Evolutionary conservation across 2,888 invertebrate species (phyloP).

Genomic region (Kryphioiulus occultus): DNA sequence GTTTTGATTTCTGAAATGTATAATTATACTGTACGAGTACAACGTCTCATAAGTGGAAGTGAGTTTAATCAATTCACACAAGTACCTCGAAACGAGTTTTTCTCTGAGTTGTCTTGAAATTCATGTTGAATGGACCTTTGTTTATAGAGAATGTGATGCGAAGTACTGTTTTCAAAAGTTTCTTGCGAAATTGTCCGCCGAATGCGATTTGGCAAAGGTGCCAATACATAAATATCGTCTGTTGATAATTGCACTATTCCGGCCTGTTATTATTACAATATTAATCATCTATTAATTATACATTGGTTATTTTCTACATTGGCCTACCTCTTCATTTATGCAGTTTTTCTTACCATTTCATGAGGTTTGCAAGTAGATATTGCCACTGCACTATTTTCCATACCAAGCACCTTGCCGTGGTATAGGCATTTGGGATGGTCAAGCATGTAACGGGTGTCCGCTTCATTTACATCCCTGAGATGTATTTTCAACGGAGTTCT

Average conservation of each 20-base stretch:
- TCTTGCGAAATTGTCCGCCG: background rate
- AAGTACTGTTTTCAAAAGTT: background rate
- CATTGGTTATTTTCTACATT: background rate
- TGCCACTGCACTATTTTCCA: constrained; percentile 39
- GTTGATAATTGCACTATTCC: background rate
- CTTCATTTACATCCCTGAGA: background rate
- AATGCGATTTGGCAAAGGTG: constrained; percentile 29
- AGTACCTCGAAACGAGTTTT: background rate
- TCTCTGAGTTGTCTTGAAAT: background rate
- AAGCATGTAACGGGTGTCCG: background rate
- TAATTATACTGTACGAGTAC: too few relatives aligned
- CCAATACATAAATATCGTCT: background rate
- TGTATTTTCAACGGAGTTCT: background rate
- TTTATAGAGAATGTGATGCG: constrained; percentile 12
- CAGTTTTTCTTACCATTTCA: background rate
- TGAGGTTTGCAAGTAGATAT: constrained; percentile 46
- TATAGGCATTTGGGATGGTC: constrained; percentile 50
- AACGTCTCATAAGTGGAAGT: background rate
- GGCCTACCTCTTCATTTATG: background rate
- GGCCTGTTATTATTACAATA: background rate
- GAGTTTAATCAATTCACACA: background rate
- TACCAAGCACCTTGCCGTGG: constrained; percentile 42
- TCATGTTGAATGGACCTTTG: background rate
- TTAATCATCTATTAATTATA: background rate
- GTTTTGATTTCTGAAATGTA: background rate